Percentiles rank a stretch among this genome's conserved stretches.
Conservation (phyloP, 2,797 vertebrate species). For the Gambusia yucatana region DNA sequence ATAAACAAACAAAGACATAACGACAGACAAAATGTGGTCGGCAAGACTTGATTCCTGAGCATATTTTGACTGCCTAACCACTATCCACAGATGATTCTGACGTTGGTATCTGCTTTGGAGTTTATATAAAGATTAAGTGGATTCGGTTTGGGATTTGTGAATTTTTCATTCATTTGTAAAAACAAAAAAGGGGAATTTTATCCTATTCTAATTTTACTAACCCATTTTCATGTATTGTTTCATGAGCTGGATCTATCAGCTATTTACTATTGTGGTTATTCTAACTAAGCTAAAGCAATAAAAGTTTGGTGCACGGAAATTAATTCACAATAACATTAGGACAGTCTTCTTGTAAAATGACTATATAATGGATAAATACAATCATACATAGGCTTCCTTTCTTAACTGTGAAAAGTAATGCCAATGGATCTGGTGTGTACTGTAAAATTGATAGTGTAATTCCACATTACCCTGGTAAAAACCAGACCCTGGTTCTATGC, state of each 20-base stretch:
- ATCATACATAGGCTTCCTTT: background rate
- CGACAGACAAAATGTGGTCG: background rate
- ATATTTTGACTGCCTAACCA: background rate
- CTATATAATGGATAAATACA: background rate
- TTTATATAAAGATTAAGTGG: background rate
- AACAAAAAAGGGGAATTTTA: background rate
- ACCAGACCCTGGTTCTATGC: too few species aligned
- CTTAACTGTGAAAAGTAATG: background rate
- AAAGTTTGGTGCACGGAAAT: background rate
- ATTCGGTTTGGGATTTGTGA: background rate
- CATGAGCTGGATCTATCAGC: background rate
- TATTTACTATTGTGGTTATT: background rate
- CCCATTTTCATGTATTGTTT: background rate
- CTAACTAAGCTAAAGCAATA: too few species aligned
- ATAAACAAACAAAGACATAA: background rate
- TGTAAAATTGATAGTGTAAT: background rate
- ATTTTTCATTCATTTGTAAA: background rate
- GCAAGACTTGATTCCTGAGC: background rate
- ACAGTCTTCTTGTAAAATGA: background rate
- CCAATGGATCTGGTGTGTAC: background rate
- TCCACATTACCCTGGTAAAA: background rate
- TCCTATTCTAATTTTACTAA: background rate
- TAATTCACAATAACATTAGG: background rate
- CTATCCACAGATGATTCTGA: background rate
- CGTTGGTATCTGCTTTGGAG: background rate